Conservation (phyloP, 2,113 vertebrate genomes). For the Charadrius vociferus region DNA sequence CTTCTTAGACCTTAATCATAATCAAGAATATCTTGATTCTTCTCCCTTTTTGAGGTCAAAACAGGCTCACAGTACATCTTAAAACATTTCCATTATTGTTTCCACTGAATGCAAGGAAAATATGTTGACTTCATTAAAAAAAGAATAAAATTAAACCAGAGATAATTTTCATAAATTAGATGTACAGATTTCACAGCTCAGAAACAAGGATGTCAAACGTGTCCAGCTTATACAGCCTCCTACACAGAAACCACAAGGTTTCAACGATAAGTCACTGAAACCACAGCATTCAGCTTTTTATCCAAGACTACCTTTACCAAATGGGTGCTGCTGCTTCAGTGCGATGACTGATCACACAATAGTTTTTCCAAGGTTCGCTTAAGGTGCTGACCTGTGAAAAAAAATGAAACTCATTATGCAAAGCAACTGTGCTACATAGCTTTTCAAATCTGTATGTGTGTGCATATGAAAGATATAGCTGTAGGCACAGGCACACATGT, state of each 20-base stretch:
- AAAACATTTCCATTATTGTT: constrained; percentile 72
- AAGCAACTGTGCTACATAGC: neutral
- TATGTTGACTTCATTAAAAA: constrained; percentile 66
- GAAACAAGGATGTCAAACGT: constrained; percentile 68
- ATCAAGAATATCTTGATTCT: constrained; percentile 7
- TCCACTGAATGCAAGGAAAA: constrained; percentile 67
- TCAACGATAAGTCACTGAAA: constrained; percentile 56
- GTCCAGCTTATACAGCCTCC: constrained; percentile 60
- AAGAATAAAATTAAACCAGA: constrained; percentile 65
- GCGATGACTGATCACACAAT: constrained; percentile 16
- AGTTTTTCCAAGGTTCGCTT: constrained; percentile 59
- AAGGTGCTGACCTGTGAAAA: constrained; percentile 65
- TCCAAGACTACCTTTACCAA: constrained; percentile 38
- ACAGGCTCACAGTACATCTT: constrained; percentile 33
- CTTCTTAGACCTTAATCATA: neutral
- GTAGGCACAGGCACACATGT: neutral
- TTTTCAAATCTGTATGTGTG: neutral
- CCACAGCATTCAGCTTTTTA: constrained; percentile 48
- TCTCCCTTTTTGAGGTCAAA: constrained; percentile 34
- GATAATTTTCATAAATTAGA: constrained; percentile 62
- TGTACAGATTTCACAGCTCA: constrained; percentile 70
- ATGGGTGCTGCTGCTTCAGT: neutral
- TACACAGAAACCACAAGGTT: constrained; percentile 69
- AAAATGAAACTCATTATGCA: constrained; percentile 57
- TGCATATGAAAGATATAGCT: neutral